Evolutionary conservation across 1,140 invertebrate genomes (phyloP).

Genomic region (Drosophila albomicans): DNA sequence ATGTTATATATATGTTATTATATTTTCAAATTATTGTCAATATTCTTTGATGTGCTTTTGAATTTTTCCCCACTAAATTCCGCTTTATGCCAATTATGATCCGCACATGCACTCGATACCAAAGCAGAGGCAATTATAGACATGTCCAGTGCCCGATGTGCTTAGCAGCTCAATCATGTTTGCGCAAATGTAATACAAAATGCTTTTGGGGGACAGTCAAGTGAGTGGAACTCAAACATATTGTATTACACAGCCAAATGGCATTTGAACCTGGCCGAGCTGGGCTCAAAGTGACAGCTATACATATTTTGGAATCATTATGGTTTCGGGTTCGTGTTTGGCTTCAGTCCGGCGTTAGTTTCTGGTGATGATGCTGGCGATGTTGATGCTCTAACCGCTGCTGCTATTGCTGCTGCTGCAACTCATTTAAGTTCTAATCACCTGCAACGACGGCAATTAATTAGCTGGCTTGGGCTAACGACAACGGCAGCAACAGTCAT

Average conservation of each 20-base stretch:
- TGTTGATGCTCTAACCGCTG: conserved; percentile 15
- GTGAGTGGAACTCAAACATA: conserved; percentile 26
- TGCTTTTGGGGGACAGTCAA: conserved; percentile 1
- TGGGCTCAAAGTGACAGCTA: conserved; percentile 19
- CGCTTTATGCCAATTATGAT: neutral
- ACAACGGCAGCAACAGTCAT: conserved; percentile 67
- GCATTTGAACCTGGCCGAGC: conserved; percentile 4
- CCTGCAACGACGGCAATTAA: conserved; percentile 75
- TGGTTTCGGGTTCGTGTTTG: conserved; percentile 31
- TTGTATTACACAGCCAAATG: conserved; percentile 24
- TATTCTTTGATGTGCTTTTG: neutral
- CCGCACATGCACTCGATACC: neutral
- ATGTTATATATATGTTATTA: too few species aligned
- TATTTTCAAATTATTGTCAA: too few species aligned
- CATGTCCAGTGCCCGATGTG: neutral
- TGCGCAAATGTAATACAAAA: conserved; percentile 22
- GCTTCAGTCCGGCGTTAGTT: conserved; percentile 11
- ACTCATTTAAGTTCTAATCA: conserved; percentile 77
- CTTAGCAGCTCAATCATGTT: conserved; percentile 13
- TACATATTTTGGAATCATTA: conserved; percentile 43
- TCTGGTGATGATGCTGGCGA: neutral
- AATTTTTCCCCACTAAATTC: neutral
- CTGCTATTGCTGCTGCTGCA: conserved; percentile 41
- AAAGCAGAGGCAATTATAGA: neutral
- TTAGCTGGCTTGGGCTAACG: conserved; percentile 61